These are phyloP conservation scores for Cryptocheilus praepositus DNA, from an alignment of 2,888 invertebrate species.

Conservation along the genomic window DNA sequence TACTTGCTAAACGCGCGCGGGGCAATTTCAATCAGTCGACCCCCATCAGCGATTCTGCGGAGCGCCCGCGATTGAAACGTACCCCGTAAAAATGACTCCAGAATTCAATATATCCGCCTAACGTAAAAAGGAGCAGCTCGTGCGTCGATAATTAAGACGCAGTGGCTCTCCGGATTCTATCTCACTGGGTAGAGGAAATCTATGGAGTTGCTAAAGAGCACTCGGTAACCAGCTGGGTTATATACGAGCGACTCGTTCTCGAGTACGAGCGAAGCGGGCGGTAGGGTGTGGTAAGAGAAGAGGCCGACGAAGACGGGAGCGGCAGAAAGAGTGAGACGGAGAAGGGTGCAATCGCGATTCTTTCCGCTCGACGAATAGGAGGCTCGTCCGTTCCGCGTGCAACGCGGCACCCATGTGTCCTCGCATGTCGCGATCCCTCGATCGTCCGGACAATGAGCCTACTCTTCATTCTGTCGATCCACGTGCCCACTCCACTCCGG, in stretches of 20 bases:
- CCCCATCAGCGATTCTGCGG: no score
- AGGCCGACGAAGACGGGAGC: background rate
- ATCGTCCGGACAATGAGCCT: constrained; percentile 58
- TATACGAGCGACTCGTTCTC: background rate
- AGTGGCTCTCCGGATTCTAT: constrained; percentile 2
- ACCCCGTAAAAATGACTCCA: no score
- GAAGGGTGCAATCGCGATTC: constrained; percentile 1
- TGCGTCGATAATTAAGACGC: constrained; percentile 1
- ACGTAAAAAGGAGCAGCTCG: background rate
- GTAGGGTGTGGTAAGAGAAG: background rate
- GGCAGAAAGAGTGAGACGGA: background rate
- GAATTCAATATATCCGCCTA: no score
- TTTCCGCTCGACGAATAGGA: constrained; percentile 3
- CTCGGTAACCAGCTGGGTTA: background rate
- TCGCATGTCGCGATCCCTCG: constrained; percentile 41
- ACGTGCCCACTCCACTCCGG: constrained; percentile 40
- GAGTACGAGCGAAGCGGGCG: background rate
- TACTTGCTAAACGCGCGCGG: no score
- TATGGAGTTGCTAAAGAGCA: constrained; percentile 4
- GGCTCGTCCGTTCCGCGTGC: constrained; percentile 3
- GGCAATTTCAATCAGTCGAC: no score
- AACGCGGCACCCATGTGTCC: constrained; percentile 41
- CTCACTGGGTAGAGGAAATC: background rate
- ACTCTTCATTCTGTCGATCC: constrained; percentile 62
- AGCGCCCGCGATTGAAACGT: no score